These are phyloP conservation scores for Dromococcyx pavoninus DNA, from an alignment of 2,797 vertebrate species.

Conservation along the genomic window DNA sequence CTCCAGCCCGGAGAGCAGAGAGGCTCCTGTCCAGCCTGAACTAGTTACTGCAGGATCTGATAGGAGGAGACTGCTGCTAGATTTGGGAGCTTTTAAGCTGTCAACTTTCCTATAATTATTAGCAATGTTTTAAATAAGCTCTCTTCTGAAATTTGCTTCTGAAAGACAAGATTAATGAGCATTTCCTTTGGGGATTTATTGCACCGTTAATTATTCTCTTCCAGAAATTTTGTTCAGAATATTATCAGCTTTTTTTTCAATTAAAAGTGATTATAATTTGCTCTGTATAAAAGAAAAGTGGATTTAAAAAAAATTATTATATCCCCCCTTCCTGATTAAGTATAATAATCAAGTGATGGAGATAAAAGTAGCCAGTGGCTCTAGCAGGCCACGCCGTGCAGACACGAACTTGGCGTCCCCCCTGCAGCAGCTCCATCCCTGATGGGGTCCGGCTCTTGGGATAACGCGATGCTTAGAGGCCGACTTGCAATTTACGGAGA, in stretches of 20 bases:
- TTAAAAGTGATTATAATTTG: constrained; percentile 64
- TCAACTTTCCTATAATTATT: constrained; percentile 55
- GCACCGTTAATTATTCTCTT: constrained; percentile 61
- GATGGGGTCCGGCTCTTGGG: neutral
- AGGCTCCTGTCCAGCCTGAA: neutral
- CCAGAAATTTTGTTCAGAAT: constrained; percentile 42
- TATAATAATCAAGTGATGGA: constrained; percentile 38
- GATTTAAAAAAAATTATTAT: constrained; percentile 30
- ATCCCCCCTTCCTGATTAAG: constrained; percentile 21
- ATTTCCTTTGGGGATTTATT: constrained; percentile 55
- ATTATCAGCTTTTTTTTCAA: constrained; percentile 62
- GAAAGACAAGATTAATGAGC: constrained; percentile 66
- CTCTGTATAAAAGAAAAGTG: constrained; percentile 43
- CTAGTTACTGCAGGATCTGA: neutral
- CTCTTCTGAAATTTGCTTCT: constrained; percentile 50
- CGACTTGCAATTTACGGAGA: neutral
- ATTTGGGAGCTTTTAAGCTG: constrained; percentile 46
- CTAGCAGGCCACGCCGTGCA: neutral
- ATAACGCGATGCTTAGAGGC: neutral
- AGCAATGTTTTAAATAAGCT: constrained; percentile 45
- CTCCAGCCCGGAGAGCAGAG: neutral
- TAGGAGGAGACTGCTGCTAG: neutral
- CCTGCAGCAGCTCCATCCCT: neutral
- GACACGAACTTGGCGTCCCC: neutral
- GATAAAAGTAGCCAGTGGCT: constrained; percentile 54